Evolutionary conservation across 2,113 vertebrate genomes (phyloP), one percentile per base, ranked within the genome.

Genomic region (pig (Sus scrofa)): DNA sequence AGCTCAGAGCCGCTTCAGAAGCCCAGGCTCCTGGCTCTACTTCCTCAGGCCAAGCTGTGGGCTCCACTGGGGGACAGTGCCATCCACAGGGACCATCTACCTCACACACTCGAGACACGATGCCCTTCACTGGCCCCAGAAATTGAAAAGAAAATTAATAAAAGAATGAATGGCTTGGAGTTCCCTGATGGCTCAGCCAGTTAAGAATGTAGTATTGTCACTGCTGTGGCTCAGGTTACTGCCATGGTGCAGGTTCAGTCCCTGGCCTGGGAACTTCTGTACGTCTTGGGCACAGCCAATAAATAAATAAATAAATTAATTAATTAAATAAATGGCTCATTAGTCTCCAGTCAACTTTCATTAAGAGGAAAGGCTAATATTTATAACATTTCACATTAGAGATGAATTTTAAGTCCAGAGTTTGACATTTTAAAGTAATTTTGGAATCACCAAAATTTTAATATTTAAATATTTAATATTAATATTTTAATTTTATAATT

Each of bases 31-130:
- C 60, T 54, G 44, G 71, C 30, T 37, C 14, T 15, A 3, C 60
- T n/a, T 58, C 16, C 83, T 78, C 27, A 32, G 73, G 54, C 12
- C 6, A 27, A 44, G 7, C 37, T 37, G 11, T 19, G 75, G 56
- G 9, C 34, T 4, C 0, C 7, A 54, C 84, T 19, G 0, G 7
- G 22, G 65, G 63, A 11, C 54, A 50, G 52, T 11, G 15, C 34
- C 3, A 13, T n/a, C n/a, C 27, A 1, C 7, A 6, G 54, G 39
- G 4, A 27, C 65, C 52, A 2, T 15, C 7, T 1, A 19, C 5
- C 22, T 2, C 14, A 18, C 24, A 1, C 0, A 0, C 83, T 68
- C 2, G 58, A 70, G 52, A 34, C 0, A 0, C 13, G 3, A 5
- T 44, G 39, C 20, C n/a, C 19, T 18, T 54, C 58, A 16, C 4